Evolutionary conservation across 2,888 invertebrate genomes (phyloP).

Genomic region (Cheilosia impressa): DNA sequence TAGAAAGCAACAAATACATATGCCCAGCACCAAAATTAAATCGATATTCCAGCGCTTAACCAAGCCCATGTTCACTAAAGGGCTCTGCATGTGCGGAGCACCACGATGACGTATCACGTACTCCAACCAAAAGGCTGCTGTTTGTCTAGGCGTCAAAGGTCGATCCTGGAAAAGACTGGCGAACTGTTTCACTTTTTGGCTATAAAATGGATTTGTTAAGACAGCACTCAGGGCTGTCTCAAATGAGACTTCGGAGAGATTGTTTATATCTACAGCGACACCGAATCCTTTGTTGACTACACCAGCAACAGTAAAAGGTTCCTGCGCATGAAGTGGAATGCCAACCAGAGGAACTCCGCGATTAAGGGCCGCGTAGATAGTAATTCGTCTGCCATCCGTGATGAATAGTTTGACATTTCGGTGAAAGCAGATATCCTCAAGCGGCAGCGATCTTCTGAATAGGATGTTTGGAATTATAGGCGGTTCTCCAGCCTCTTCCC

Average conservation of each 20-base stretch:
- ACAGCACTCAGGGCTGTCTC: neutral
- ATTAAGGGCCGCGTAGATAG: neutral
- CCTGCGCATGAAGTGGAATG: neutral
- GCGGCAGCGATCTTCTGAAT: neutral
- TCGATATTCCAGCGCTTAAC: neutral
- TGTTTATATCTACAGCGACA: neutral
- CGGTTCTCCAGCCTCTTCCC: slow-evolving; percentile 85
- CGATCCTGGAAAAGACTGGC: slow-evolving; percentile 85
- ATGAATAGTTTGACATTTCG: slow-evolving; percentile 75
- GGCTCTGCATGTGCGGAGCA: slow-evolving; percentile 85
- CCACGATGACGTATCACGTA: slow-evolving; percentile 86
- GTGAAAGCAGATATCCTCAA: slow-evolving; percentile 17
- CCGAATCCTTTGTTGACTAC: neutral
- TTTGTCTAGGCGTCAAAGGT: slow-evolving; percentile 84
- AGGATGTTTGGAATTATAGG: slow-evolving; percentile 11
- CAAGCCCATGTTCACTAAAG: slow-evolving; percentile 79
- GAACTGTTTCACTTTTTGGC: slow-evolving; percentile 81
- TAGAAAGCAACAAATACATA: neutral
- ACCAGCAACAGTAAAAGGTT: neutral
- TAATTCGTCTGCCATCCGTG: neutral
- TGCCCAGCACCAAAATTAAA: neutral
- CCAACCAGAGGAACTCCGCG: neutral
- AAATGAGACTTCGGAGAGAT: neutral
- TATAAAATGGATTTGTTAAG: neutral
- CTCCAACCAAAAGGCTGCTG: slow-evolving; percentile 86